Percentiles rank a stretch among this genome's conserved stretches.
Evolutionary conservation across 2,113 vertebrate species (phyloP).

Genomic region (Lipotes vexillifer): DNA sequence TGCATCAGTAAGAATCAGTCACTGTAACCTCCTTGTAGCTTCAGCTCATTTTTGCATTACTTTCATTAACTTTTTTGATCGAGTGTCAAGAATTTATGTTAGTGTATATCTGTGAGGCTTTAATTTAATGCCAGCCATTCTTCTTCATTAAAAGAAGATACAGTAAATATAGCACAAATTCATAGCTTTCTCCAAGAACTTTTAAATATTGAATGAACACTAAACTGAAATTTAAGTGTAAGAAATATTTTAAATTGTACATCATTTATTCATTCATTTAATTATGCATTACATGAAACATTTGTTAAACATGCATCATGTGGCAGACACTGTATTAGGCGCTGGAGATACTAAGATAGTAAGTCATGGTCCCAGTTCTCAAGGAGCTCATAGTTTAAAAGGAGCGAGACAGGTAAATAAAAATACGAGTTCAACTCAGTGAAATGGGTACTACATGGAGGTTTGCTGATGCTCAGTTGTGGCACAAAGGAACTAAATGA

Average conservation of each 20-base stretch:
- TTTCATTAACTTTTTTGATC: not conserved
- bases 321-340: not conserved
- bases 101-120: not conserved
- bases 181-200: not conserved
- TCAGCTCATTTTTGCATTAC: not conserved
- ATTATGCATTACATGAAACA: not conserved
- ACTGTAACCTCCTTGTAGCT: not conserved
- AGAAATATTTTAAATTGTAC: not conserved
- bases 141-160: not conserved
- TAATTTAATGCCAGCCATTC: not conserved
- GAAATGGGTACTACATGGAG: not conserved
- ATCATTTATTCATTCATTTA: not conserved
- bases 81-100: not conserved
- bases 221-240: not conserved
- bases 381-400: not conserved
- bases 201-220: slow-evolving; percentile 1
- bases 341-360: not conserved
- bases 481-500: not conserved
- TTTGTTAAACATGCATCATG: not conserved
- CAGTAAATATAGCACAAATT: not conserved
- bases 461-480: not conserved
- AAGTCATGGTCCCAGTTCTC: not conserved
- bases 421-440: not conserved
- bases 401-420: not conserved
- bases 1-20: not conserved